Conservation (phyloP, 2,113 vertebrate species). For the Calyptomena viridis region DNA sequence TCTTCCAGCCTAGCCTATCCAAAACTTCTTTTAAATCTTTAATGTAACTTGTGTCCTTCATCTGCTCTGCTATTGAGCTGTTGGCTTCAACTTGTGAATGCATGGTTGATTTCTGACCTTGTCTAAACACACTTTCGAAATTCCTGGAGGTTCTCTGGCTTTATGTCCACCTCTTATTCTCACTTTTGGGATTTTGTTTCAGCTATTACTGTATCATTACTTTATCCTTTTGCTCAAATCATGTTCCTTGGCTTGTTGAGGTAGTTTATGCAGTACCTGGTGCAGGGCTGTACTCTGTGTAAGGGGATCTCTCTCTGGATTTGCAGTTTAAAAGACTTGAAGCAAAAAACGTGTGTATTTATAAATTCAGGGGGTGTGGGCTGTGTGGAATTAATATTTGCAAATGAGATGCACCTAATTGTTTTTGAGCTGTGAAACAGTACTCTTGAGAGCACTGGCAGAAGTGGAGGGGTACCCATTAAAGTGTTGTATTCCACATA, state of each 20-base stretch:
- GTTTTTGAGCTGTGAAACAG: background rate
- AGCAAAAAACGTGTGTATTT: background rate
- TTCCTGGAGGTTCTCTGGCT: background rate
- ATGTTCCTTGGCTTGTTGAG: background rate
- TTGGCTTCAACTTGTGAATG: background rate
- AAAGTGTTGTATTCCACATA: background rate
- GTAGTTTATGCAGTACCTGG: background rate
- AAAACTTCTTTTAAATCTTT: background rate
- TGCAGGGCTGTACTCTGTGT: background rate
- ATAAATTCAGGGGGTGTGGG: background rate
- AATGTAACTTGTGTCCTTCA: background rate
- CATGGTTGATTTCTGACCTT: background rate
- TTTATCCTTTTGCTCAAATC: background rate
- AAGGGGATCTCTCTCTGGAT: background rate
- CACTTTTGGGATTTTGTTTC: background rate
- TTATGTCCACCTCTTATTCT: background rate
- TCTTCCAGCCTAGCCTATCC: background rate
- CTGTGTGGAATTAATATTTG: background rate
- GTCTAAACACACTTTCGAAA: background rate
- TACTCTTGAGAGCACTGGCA: background rate
- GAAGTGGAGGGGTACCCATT: background rate
- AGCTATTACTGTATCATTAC: background rate
- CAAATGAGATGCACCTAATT: background rate
- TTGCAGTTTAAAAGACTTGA: background rate
- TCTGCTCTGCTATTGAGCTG: background rate